These are phyloP conservation scores for Dunckerocampus dactyliophorus DNA, from an alignment of 2,113 vertebrate genomes.

Conservation along the genomic window DNA sequence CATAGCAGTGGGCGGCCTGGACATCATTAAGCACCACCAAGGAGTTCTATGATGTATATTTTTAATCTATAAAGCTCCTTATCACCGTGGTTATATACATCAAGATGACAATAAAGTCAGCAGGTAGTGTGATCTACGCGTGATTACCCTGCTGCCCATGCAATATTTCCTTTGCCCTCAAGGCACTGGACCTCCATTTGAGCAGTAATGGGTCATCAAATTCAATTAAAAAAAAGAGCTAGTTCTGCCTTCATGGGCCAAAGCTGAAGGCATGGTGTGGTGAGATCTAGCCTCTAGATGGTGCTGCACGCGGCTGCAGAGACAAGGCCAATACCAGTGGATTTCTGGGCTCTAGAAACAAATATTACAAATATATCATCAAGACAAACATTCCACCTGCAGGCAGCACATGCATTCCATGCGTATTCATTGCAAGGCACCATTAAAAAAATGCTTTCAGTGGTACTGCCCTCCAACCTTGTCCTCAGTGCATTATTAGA, in stretches of 20 bases:
- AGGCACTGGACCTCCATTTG: constrained; percentile 56
- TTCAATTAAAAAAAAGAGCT: constrained; percentile 58
- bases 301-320: constrained; percentile 38
- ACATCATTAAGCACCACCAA: constrained; percentile 51
- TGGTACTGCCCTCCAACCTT: constrained; percentile 46
- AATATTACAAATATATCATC: constrained; percentile 26
- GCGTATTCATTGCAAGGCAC: not conserved
- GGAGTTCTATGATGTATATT: constrained; percentile 59
- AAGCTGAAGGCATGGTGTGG: constrained; percentile 3
- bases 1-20: constrained; percentile 46
- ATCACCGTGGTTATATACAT: constrained; percentile 46
- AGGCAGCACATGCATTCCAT: constrained; percentile 30
- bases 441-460: constrained; percentile 38
- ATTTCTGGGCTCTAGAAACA: constrained; percentile 47
- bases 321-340: constrained; percentile 41
- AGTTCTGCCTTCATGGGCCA: constrained; percentile 24
- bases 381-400: not conserved
- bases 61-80: constrained; percentile 63
- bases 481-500: constrained; percentile 54
- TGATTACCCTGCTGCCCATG: constrained; percentile 61
- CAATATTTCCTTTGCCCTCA: constrained; percentile 57
- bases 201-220: constrained; percentile 64
- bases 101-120: constrained; percentile 59
- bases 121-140: constrained; percentile 56
- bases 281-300: constrained; percentile 55